Evolutionary conservation across 2,888 invertebrate genomes (phyloP).

Genomic region (Xestia sexstrigata): DNA sequence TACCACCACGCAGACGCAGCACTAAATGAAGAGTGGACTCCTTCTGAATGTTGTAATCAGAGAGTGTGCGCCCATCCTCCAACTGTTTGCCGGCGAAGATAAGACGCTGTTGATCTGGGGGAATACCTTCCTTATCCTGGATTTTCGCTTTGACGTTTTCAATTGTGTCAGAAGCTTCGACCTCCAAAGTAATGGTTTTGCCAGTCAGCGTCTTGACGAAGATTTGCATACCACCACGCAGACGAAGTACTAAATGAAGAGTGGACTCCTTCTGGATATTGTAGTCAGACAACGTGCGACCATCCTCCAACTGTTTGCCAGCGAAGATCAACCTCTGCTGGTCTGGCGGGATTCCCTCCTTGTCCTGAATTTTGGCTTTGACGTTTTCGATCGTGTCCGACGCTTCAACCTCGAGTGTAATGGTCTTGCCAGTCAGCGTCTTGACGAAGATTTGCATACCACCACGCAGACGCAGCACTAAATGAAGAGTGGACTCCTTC

Average conservation of each 20-base stretch:
- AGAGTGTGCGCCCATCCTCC: conserved; percentile 70
- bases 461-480: conserved; percentile 68
- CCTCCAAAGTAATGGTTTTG: conserved; percentile 69
- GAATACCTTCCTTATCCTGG: conserved; percentile 72
- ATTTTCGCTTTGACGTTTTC: conserved; percentile 73
- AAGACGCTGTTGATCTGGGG: conserved; percentile 70
- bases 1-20: conserved; percentile 70
- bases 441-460: conserved; percentile 74
- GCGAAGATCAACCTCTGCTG: conserved; percentile 72
- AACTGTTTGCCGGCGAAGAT: conserved; percentile 72
- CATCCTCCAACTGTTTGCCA: conserved; percentile 72
- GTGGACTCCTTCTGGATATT: conserved; percentile 73
- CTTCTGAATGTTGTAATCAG: conserved; percentile 72
- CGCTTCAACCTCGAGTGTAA: conserved; percentile 69
- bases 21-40: conserved; percentile 70
- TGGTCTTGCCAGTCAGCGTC: conserved; percentile 70
- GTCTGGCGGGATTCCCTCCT: conserved; percentile 72
- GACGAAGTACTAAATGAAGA: conserved; percentile 66
- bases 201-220: conserved; percentile 71
- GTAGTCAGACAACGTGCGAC: conserved; percentile 69
- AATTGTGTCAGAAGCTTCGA: conserved; percentile 70
- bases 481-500: conserved; percentile 67
- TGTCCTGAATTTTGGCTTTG: conserved; percentile 71
- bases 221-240: conserved; percentile 72
- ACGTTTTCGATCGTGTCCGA: conserved; percentile 73